Base-by-base conservation (phyloP, 2,888 invertebrate species). In the Chalcosyrphus nemorum region DNA sequence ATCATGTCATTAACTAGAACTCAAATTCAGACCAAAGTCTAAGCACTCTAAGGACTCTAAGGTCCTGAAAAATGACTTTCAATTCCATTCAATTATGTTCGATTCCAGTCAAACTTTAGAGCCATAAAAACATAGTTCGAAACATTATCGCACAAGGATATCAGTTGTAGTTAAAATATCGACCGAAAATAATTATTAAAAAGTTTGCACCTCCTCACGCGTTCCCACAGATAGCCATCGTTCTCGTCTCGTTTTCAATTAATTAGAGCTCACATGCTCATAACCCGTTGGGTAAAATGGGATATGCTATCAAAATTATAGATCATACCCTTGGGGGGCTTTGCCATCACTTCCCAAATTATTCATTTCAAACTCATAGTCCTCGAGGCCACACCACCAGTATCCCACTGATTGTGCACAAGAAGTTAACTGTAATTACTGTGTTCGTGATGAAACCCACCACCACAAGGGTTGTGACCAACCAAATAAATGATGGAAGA, bases 291-390 rank as follows among this genome's bases (percentile, higher is more conserved):
- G 56, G 41, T 19, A 13, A 70, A 63, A 56, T 43, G 43, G 52
- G 70, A 80, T 70, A 70, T 38, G 52, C 70, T 66, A 74, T 74
- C 68, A 68, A 80, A 80, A 80, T 84, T 84, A 84, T 74, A 74
- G 80, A 84, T 84, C 80, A 84, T 80, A 74, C 84, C 84, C 84
- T 78, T 74, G 84, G 70, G 84, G 74, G 52, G 70, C 52, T 24
- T 57, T 47, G 70, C 66, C 38, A 38, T 27, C 63, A 32, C 9
- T 29, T 47, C 68, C 6, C 66, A 68, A 68, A 66, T 82, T 66
- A 82, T 71, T 81, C 63, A 71, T 68, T 65, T 59, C 77, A 61
- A n/a, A 9, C 11, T 32, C 32, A 7, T n/a, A 35, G 35, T 13
- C 38, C 38, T 38, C 38, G 13, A 38, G 38, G 38, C 38, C 1